phyloP scores from a whole-genome alignment of 2,888 invertebrate genomes.

The Sisyra nigra region DNA sequence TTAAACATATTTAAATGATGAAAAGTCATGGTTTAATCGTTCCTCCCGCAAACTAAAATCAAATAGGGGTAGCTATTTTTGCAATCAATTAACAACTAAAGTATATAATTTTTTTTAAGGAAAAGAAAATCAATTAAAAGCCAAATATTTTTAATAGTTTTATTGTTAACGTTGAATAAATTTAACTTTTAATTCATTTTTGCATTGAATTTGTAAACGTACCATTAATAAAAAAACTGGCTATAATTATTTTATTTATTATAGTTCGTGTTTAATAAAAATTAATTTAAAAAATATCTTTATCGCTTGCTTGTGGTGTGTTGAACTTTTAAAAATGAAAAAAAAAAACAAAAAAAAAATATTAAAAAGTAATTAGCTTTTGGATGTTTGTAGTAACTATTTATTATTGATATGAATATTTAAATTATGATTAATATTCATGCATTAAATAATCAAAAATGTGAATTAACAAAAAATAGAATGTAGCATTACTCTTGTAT shows the following conservation, averaged over 20 bases:
- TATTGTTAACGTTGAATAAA: neutral
- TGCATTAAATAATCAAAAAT: too few species aligned
- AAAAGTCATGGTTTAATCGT: neutral
- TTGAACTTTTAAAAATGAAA: slow-evolving; percentile 4
- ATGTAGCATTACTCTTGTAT: too few species aligned
- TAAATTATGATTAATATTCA: slow-evolving; percentile 1
- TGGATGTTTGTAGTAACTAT: slow-evolving; percentile 9
- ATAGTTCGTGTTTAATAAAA: neutral
- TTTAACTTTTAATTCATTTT: too few species aligned
- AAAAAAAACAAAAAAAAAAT: too few species aligned
- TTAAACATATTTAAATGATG: neutral
- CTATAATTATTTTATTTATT: too few species aligned
- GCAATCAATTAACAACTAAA: neutral
- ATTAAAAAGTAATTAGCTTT: slow-evolving; percentile 2
- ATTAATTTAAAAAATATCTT: slow-evolving; percentile 12
- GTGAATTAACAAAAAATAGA: too few species aligned
- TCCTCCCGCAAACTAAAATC: too few species aligned
- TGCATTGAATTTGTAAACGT: too few species aligned
- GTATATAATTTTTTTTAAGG: neutral
- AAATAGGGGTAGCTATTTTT: too few species aligned
- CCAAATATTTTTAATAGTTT: neutral
- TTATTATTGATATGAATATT: slow-evolving; percentile 1
- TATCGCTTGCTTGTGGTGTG: slow-evolving; percentile 21
- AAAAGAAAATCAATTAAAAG: neutral
- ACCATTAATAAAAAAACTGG: too few species aligned